Conservation (phyloP, 30 jellyfish, hydroid and myxozoan genomes). For the Catostylus mosaicus region DNA sequence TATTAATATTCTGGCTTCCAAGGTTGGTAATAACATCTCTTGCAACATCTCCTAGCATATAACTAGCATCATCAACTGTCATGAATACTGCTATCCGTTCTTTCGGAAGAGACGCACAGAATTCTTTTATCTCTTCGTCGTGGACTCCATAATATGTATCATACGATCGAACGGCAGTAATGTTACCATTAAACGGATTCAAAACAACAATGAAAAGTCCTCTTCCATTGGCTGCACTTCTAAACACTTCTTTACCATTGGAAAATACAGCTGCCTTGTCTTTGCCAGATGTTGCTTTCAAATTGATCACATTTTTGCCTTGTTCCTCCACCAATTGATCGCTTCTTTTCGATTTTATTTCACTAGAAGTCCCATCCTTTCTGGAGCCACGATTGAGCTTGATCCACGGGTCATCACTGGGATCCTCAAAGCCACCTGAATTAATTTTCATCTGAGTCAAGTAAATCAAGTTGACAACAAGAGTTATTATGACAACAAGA, state of each 20-base stretch:
- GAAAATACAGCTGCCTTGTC: slow-evolving; percentile 70
- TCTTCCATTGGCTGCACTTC: slow-evolving; percentile 57
- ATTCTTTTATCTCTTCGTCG: slow-evolving; percentile 75
- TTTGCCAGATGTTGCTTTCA: slow-evolving; percentile 82
- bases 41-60: slow-evolving; percentile 60
- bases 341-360: no score
- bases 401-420: no score
- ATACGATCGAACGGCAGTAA: slow-evolving; percentile 74
- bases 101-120: slow-evolving; percentile 66
- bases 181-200: slow-evolving; percentile 77
- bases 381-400: neutral
- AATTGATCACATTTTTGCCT: slow-evolving; percentile 1
- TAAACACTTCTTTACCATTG: slow-evolving; percentile 78
- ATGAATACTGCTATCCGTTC: slow-evolving; percentile 83
- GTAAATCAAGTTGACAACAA: no score
- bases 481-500: no score
- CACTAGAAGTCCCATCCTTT: neutral
- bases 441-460: no score
- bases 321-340: no score
- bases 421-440: no score
- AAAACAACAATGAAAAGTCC: slow-evolving; percentile 89
- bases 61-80: slow-evolving; percentile 87
- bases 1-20: slow-evolving; percentile 70
- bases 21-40: slow-evolving; percentile 60
- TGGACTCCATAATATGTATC: slow-evolving; percentile 75